Base-by-base conservation (phyloP, 1,140 invertebrate genomes). In the Steinernema feltiae region DNA sequence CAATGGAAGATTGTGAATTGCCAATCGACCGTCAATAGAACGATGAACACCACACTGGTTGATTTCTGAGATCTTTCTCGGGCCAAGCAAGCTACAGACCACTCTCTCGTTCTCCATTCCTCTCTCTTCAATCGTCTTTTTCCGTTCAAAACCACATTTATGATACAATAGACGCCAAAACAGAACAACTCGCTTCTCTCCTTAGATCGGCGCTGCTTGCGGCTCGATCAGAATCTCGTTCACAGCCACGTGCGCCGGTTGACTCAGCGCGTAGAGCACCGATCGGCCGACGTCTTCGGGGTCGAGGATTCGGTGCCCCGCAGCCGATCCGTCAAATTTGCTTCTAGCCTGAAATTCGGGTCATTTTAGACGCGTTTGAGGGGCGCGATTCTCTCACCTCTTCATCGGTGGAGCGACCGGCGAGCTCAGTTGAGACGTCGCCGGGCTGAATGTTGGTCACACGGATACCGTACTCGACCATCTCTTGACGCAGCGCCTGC, bases 141-240 rank as follows among this genome's bases (percentile, higher is more conserved):
- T n/a, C n/a, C n/a, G n/a, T n/a, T n/a, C n/a, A n/a, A n/a, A n/a
- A n/a, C n/a, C n/a, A n/a, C n/a, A n/a, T n/a, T n/a, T 46, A 46
- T 46, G n/a, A n/a, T 46, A 46, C 41, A 46, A 46, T 46, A 46
- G n/a, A 46, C n/a, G n/a, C n/a, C 41, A 7, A n/a, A n/a, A 46
- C 41, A n/a, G n/a, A n/a, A 46, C 41, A 46, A 46, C 41, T 46
- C 41, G 41, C 7, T 46, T 12, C 7, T n/a, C 7, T 12, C 41
- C 7, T 85, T 76, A 88, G 27, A 88, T 84, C 21, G 87, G 88
- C 21, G 87, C 85, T 78, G 86, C 84, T 77, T 87, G 82, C 1
- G 88, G 88, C 79, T 89, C 86, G n/a, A 89, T 85, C 0, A 89
- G 78, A 30, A 89, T 85, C 79, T 89, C 88, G 78, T 89, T 88